phyloP scores from a whole-genome alignment of 2,888 invertebrate genomes.

The Onchidella celtica region DNA sequence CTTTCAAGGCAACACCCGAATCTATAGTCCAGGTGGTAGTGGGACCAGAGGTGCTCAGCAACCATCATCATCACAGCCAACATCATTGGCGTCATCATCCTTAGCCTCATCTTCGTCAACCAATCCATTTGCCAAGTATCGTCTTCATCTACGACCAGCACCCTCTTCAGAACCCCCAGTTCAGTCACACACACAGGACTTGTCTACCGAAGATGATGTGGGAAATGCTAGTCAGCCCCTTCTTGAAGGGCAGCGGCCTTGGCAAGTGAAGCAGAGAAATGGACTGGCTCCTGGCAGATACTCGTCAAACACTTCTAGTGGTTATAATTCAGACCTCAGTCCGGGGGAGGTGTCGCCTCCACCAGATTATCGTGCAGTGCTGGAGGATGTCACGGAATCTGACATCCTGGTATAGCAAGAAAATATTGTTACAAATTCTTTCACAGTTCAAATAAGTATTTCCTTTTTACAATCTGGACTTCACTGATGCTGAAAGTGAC shows the following conservation, averaged over 20 bases:
- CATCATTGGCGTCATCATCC: not conserved
- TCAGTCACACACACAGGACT: not conserved
- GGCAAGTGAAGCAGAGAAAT: slow-evolving; percentile 45
- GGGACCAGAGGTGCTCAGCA: not conserved
- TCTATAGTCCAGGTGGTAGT: slow-evolving; percentile 15
- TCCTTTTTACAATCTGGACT: too few relatives aligned
- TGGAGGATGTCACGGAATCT: slow-evolving; percentile 60
- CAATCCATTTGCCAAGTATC: slow-evolving; percentile 36
- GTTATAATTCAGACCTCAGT: slow-evolving; percentile 59
- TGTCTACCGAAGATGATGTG: not conserved
- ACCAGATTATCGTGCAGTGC: slow-evolving; percentile 70
- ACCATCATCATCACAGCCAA: slow-evolving; percentile 17
- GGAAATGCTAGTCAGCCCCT: slow-evolving; percentile 32
- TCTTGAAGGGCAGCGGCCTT: slow-evolving; percentile 45
- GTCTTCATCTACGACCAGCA: slow-evolving; percentile 8
- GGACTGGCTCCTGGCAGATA: slow-evolving; percentile 55
- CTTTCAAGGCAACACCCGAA: slow-evolving; percentile 36
- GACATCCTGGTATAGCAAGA: slow-evolving; percentile 50
- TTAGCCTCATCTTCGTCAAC: not conserved
- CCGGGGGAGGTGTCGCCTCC: slow-evolving; percentile 56
- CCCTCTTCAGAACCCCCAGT: not conserved
- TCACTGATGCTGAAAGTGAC: too few relatives aligned
- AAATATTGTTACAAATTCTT: too few relatives aligned
- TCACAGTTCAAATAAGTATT: too few relatives aligned
- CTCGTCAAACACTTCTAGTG: slow-evolving; percentile 56